Evolutionary conservation across 2,888 invertebrate species (phyloP).

Genomic region (Buathra laborator): DNA sequence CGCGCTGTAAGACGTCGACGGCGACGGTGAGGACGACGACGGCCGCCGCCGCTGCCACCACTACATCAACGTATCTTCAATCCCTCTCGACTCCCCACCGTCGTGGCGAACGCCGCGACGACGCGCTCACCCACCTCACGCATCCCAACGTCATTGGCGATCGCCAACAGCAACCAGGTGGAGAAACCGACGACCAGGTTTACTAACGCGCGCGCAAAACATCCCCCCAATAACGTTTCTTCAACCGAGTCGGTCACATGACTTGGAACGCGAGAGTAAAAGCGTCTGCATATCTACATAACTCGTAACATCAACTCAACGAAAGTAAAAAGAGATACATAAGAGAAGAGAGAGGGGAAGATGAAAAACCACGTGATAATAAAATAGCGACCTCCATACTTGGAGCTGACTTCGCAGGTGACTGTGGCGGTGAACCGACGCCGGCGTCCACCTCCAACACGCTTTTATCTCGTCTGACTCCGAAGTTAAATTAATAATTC

Average conservation of each 20-base stretch:
- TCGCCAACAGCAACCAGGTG: neutral
- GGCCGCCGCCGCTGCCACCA: neutral
- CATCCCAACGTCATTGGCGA: neutral
- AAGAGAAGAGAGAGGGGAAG: conserved; percentile 59
- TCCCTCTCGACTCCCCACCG: conserved; percentile 6
- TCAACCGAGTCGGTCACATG: neutral
- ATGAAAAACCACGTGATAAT: conserved; percentile 60
- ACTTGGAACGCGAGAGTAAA: neutral
- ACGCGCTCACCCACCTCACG: conserved; percentile 7
- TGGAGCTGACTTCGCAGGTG: conserved; percentile 10
- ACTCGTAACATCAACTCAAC: conserved; percentile 53
- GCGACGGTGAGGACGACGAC: conserved; percentile 34
- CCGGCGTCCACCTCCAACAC: neutral
- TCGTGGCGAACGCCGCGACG: conserved; percentile 1
- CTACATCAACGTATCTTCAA: conserved; percentile 3
- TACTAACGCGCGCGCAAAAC: neutral
- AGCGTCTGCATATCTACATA: conserved; percentile 20
- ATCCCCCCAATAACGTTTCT: neutral
- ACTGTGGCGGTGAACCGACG: conserved; percentile 14
- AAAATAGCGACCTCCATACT: conserved; percentile 5
- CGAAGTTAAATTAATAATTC: neutral
- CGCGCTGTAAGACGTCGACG: conserved; percentile 6
- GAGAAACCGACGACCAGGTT: neutral
- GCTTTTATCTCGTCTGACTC: neutral
- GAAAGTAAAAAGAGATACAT: neutral